Evolutionary conservation across 2,888 invertebrate genomes (phyloP).

Genomic region (Esperia sulphurella): DNA sequence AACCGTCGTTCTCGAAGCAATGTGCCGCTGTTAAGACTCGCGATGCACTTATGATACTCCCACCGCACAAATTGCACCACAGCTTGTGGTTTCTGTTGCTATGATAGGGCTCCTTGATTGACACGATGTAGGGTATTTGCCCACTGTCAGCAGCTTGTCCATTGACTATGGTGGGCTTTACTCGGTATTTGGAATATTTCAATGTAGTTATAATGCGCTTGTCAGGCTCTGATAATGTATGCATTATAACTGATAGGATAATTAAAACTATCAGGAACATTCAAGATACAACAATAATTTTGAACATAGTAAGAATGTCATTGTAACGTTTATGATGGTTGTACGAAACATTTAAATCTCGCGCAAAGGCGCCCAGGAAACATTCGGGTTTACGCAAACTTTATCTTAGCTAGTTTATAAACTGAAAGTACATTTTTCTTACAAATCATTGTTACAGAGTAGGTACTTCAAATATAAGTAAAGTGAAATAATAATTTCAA

Average conservation of each 20-base stretch:
- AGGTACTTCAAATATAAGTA: no score
- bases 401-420: no score
- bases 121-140: constrained; percentile 50
- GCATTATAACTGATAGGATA: not conserved
- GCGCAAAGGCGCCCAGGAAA: no score
- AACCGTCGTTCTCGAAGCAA: constrained; percentile 51
- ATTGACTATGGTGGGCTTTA: constrained; percentile 42
- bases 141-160: constrained; percentile 33
- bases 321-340: not conserved
- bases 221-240: constrained; percentile 19
- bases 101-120: constrained; percentile 38
- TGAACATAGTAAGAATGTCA: not conserved
- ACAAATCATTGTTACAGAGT: no score
- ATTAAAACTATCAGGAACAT: not conserved
- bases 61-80: constrained; percentile 55
- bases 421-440: no score
- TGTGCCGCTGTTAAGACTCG: constrained; percentile 56
- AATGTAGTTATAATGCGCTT: constrained; percentile 44
- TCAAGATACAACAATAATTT: not conserved
- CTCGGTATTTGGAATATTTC: constrained; percentile 37
- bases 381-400: no score
- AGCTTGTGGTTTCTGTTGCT: constrained; percentile 6
- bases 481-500: no score
- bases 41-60: constrained; percentile 40
- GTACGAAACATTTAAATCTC: no score